These are phyloP conservation scores for Acanthosoma haemorrhoidale DNA, from an alignment of 2,888 invertebrate species.

Conservation along the genomic window DNA sequence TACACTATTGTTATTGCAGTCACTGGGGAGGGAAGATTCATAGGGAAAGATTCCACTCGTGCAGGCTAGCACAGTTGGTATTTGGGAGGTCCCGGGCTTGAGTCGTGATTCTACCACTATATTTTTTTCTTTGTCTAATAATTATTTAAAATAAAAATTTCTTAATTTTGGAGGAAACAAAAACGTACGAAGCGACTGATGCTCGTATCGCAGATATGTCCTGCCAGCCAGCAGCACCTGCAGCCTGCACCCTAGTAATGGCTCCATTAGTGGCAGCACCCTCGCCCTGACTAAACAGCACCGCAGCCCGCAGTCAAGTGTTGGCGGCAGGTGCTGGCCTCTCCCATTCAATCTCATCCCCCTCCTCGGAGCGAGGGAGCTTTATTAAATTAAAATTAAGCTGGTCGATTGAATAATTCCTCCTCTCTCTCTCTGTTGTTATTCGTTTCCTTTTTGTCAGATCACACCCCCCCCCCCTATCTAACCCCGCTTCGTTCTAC, in stretches of 20 bases:
- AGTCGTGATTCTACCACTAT: too few relatives aligned
- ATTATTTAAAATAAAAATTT: too few relatives aligned
- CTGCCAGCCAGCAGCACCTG: background rate
- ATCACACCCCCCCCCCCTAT: slow-evolving; percentile 1
- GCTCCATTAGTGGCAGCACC: slow-evolving; percentile 1
- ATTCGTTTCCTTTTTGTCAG: background rate
- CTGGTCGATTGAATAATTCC: slow-evolving; percentile 28
- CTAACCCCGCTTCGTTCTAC: background rate
- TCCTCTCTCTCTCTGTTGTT: background rate
- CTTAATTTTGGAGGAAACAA: too few relatives aligned
- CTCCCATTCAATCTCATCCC: slow-evolving; percentile 41
- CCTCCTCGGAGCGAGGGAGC: slow-evolving; percentile 23
- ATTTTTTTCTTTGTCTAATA: too few relatives aligned
- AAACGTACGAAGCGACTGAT: too few relatives aligned
- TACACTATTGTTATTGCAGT: too few relatives aligned
- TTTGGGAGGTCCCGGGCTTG: too few relatives aligned
- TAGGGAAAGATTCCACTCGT: too few relatives aligned
- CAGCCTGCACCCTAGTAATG: background rate
- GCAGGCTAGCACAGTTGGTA: too few relatives aligned
- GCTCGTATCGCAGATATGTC: too few relatives aligned
- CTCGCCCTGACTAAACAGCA: background rate
- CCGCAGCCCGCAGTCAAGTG: slow-evolving; percentile 1
- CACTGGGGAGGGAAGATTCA: too few relatives aligned
- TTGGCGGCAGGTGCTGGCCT: slow-evolving; percentile 35
- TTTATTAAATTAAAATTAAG: slow-evolving; percentile 38